Evolutionary conservation across 1,140 invertebrate species (phyloP).

Genomic region (Brevipalpus yothersi): DNA sequence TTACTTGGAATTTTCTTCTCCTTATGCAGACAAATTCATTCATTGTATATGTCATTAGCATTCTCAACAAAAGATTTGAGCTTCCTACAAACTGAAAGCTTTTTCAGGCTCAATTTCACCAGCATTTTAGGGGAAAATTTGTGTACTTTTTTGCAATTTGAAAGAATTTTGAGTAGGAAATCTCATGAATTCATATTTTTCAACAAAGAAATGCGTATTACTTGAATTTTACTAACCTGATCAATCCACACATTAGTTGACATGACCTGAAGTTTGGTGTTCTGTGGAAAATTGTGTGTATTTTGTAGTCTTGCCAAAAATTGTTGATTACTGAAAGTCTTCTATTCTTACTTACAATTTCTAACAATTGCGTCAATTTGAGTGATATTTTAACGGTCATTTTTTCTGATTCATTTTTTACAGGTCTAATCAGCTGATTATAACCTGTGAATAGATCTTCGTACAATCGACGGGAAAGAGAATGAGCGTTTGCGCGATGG

Average conservation of each 20-base stretch:
- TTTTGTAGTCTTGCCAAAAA: not conserved
- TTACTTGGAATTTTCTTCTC: too few species aligned
- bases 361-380: conserved; percentile 27
- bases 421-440: conserved; percentile 86
- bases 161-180: not conserved
- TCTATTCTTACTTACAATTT: conserved; percentile 23
- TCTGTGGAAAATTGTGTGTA: conserved; percentile 17
- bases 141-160: not conserved
- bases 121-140: not conserved
- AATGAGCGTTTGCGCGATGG: not conserved
- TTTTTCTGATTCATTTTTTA: conserved; percentile 45
- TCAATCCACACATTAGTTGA: conserved; percentile 54
- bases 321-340: not conserved
- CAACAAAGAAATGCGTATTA: not conserved
- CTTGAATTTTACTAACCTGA: not conserved
- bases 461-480: conserved; percentile 43
- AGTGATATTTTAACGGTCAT: conserved; percentile 72
- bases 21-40: too few species aligned
- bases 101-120: not conserved
- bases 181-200: not conserved
- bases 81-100: not conserved
- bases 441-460: conserved; percentile 87
- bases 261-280: conserved; percentile 75
- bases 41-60: too few species aligned
- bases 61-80: not conserved